Conservation (phyloP, 2,797 vertebrate species). For the Acanthis flammea region DNA sequence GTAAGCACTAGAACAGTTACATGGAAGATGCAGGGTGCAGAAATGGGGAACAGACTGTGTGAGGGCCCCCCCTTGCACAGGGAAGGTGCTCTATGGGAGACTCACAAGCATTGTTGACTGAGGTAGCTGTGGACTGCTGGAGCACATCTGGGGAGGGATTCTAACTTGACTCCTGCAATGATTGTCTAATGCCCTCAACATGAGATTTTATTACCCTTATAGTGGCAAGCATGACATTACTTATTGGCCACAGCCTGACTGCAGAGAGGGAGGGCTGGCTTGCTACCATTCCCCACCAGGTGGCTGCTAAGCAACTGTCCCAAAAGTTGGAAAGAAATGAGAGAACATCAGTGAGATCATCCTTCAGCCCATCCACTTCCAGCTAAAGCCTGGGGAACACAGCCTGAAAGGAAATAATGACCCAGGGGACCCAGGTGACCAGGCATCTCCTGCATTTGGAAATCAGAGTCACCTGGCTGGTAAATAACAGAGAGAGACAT, state of each 20-base stretch:
- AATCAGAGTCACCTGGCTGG: not conserved
- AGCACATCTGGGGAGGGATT: slow-evolving; percentile 6
- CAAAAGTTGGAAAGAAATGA: not conserved
- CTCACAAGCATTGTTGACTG: not conserved
- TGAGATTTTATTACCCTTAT: slow-evolving; percentile 15
- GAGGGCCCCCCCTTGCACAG: not conserved
- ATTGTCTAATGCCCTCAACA: not conserved
- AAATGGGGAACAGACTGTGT: not conserved
- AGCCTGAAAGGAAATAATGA: not conserved
- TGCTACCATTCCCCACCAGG: not conserved
- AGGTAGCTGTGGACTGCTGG: not conserved
- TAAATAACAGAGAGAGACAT: not conserved
- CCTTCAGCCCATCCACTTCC: not conserved
- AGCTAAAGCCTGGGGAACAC: not conserved
- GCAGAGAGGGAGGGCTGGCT: not conserved
- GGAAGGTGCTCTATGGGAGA: not conserved
- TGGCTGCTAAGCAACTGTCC: not conserved
- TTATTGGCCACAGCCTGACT: not conserved
- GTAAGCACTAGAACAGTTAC: not conserved
- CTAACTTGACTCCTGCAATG: slow-evolving; percentile 4
- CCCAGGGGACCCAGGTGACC: not conserved
- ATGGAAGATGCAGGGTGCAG: not conserved
- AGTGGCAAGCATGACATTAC: not conserved
- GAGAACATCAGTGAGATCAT: not conserved
- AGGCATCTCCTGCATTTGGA: not conserved